Base-by-base conservation (phyloP, 1,140 invertebrate genomes). In the Saccostrea cuccullata region DNA sequence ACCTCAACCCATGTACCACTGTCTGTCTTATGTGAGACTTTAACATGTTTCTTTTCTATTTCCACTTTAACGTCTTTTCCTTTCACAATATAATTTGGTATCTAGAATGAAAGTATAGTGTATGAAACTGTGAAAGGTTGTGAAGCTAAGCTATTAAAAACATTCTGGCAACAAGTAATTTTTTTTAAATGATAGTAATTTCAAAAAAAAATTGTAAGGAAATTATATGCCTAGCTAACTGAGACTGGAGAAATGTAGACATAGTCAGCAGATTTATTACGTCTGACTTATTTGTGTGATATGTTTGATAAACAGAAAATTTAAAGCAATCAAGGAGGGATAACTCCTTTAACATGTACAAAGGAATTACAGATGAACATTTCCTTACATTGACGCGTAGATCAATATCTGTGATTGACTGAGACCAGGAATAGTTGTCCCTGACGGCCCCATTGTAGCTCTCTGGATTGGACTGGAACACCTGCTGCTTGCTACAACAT, bases 371-470 rank as follows among this genome's bases (percentile, higher is more conserved):
- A 30, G 70, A 0, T 30, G 0, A 77, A 26, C 11, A 47, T 47
- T 77, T 30, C 9, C 82, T 84, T 91, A 95, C 95, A 88, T 94
- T 93, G 0, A 98, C 94, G 56, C 96, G 96, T 26, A 98, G 95
- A 95, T 98, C 97, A 36, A 98, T 90, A 91, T 98, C 98, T 90
- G 94, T 95, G 58, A 98, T 97, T 64, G 96, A 97, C 94, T 98
- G 98, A 0, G 97, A 97, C 98, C 98, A 98, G 30, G 96, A 96
- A 93, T 98, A 98, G 86, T 96, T 96, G 2, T 97, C 96, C 92
- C 96, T 96, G 5, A 96, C 93, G 15, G 97, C 97, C 36, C 98
- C 98, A 95, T 98, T 98, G 91, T 98, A 98, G 91, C 96, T 96
- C 88, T 98, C 97, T 23, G 94, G 91, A 86, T 95, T 93, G 11